Base-by-base conservation (phyloP, 2,113 vertebrate genomes). In the Alosa alosa region DNA sequence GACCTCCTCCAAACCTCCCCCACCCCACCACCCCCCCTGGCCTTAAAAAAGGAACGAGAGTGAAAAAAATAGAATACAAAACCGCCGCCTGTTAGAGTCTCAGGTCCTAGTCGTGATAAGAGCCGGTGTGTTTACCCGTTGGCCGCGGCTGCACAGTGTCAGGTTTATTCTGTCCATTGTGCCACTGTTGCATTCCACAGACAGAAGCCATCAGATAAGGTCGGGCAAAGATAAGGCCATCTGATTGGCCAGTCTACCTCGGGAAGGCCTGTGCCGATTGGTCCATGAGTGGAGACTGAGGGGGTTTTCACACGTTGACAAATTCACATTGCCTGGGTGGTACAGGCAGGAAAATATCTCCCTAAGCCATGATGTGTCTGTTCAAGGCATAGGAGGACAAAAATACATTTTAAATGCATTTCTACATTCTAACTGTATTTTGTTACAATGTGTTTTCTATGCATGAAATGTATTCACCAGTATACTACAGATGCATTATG, bases 181-280 rank as follows among this genome's bases (percentile, higher is more conserved):
- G 86, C 84, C 86, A 84, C 87, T 88, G 91, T 92, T 90, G 89
- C 89, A 89, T 93, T 94, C 91, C 85, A 87, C 60, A 89, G 87
- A 89, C 72, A 41, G 84, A 64, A 85, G 88, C 84, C 81, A 88
- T 88, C 89, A 89, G 92, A 92, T 93, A 91, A 92, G 88, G 81
- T 72, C 31, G 64, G 72, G 86, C 52, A 39, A 82, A 83, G 88
- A 86, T 83, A 81, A 46, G 57, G 31, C 18, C 25, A 84, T 36
- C 86, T 82, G 86, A 45, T 82, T 50, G 86, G 87, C 83, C 75
- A 72, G 86, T 2, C 75, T 83, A 39, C 45, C 25, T 0, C 18
- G 50, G 20, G 78, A 36, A 75, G 41, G 45, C 22, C 85, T 82
- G 78, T 85, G 88, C 89, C 85, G 50, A 81, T 82, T 49, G 87